phyloP scores from a whole-genome alignment of 2,113 vertebrate genomes.

The Rissa tridactyla region DNA sequence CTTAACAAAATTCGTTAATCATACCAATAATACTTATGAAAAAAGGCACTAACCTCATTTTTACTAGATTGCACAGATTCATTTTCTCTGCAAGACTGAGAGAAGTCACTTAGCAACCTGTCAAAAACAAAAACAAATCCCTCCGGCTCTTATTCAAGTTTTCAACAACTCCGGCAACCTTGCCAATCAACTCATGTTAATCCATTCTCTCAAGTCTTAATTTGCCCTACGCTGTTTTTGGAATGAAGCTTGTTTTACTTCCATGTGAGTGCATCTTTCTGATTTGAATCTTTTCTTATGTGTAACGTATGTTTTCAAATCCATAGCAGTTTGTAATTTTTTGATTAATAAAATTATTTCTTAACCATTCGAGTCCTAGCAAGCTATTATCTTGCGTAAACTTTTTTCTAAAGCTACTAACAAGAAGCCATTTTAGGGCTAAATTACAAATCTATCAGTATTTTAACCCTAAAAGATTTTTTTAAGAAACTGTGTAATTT shows the following conservation, averaged over 20 bases:
- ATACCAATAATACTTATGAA: neutral
- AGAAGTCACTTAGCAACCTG: slow-evolving; percentile 88
- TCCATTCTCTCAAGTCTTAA: slow-evolving; percentile 9
- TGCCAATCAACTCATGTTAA: slow-evolving; percentile 26
- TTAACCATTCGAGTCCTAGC: neutral
- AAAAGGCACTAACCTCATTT: slow-evolving; percentile 83
- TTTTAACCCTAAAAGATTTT: neutral
- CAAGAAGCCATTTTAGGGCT: neutral
- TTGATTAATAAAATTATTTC: neutral
- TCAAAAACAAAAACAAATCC: slow-evolving; percentile 59
- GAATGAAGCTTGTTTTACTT: neutral
- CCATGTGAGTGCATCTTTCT: neutral
- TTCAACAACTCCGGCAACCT: slow-evolving; percentile 37
- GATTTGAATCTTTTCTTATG: neutral
- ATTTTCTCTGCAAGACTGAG: slow-evolving; percentile 82
- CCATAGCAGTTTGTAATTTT: neutral
- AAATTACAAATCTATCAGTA: neutral
- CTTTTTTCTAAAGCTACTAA: neutral
- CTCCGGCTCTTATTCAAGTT: slow-evolving; percentile 49
- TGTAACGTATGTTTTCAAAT: neutral
- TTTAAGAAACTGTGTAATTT: neutral
- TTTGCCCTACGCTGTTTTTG: neutral
- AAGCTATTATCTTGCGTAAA: neutral
- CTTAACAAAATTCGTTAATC: neutral
- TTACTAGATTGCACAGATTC: slow-evolving; percentile 82